Percentiles rank a stretch among this genome's conserved stretches.
phyloP scores from a whole-genome alignment of 2,888 invertebrate genomes.

The Punctoribates punctum region DNA sequence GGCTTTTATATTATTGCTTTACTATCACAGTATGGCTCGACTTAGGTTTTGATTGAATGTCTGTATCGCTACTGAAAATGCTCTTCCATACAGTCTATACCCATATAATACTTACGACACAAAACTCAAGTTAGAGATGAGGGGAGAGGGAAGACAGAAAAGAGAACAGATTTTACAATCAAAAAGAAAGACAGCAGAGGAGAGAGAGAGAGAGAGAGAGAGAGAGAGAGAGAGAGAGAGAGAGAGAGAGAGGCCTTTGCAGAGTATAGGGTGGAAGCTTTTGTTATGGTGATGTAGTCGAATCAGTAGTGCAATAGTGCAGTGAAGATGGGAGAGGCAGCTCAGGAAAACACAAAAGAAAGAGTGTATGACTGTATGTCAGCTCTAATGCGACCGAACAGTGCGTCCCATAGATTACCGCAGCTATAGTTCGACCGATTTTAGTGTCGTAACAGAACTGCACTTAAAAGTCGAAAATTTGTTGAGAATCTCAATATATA shows the following conservation, averaged over 20 bases:
- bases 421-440: constrained; percentile 27
- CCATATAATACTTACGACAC: constrained; percentile 7
- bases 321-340: constrained; percentile 28
- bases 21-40: background rate
- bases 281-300: constrained; percentile 32
- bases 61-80: background rate
- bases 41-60: constrained; percentile 16
- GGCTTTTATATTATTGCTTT: constrained; percentile 23
- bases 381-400: background rate
- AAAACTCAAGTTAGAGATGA: background rate
- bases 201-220: constrained; percentile 36
- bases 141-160: constrained; percentile 17
- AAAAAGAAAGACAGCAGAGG: constrained; percentile 2
- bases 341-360: constrained; percentile 29
- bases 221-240: constrained; percentile 29
- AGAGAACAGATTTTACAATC: background rate
- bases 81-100: background rate
- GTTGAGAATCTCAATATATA: background rate
- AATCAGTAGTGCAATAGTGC: constrained; percentile 15
- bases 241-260: background rate
- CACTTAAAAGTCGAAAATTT: background rate
- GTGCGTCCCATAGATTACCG: constrained; percentile 31
- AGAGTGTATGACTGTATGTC: background rate
- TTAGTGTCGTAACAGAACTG: constrained; percentile 18
- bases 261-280: background rate